Evolutionary conservation across 2,888 invertebrate genomes (phyloP).

Genomic region (Heliconius ethilla): DNA sequence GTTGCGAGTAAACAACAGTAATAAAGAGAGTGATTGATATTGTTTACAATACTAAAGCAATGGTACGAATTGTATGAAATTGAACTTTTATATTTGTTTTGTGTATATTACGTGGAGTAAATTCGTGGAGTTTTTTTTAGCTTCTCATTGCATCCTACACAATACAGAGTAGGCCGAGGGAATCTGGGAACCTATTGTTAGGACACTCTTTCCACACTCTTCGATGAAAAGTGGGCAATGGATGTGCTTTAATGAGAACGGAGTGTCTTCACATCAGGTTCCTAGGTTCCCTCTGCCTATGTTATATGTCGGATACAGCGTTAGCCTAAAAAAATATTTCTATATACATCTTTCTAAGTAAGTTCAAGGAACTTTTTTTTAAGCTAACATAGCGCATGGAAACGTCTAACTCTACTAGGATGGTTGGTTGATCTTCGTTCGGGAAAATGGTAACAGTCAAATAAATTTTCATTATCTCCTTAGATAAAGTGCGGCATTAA

Average conservation of each 20-base stretch:
- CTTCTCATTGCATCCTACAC: neutral
- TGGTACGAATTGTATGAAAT: slow-evolving; percentile 6
- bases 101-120: neutral
- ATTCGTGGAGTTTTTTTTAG: neutral
- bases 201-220: neutral
- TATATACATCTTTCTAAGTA: no score
- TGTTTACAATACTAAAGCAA: slow-evolving; percentile 12
- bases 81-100: slow-evolving; percentile 15
- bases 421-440: neutral
- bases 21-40: slow-evolving; percentile 25
- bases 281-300: no score
- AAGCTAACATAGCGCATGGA: no score
- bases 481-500: no score
- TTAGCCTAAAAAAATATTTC: no score
- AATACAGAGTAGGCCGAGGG: neutral
- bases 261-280: no score
- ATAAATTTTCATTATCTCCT: no score
- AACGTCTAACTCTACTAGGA: neutral
- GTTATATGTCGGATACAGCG: no score
- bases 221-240: no score
- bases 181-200: neutral
- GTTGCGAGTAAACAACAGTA: slow-evolving; percentile 15
- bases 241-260: no score
- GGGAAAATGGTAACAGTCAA: no score
- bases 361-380: no score